Percentiles rank a stretch among this genome's conserved stretches.
phyloP scores from a whole-genome alignment of 1,140 invertebrate species.

The Cyrtorhinus lividipennis region DNA sequence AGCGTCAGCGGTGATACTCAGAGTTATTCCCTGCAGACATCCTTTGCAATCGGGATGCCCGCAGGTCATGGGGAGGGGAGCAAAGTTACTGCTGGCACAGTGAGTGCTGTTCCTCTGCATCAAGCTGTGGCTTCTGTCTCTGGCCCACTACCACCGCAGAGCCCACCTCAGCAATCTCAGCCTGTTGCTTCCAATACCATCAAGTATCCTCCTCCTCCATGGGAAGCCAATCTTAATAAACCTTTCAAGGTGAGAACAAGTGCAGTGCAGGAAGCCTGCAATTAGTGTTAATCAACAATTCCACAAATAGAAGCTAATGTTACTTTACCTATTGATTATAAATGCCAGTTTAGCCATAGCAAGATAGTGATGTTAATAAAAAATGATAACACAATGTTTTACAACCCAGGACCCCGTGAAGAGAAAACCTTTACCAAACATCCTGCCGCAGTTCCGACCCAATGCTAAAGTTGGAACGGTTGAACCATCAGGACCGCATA shows the following conservation, averaged over 20 bases:
- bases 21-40: conserved; percentile 27
- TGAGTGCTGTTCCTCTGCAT: background rate
- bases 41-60: conserved; percentile 26
- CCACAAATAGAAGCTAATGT: conserved; percentile 12
- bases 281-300: too few relatives aligned
- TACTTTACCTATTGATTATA: too few relatives aligned
- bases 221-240: conserved; percentile 23
- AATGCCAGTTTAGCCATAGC: too few relatives aligned
- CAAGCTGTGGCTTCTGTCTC: background rate
- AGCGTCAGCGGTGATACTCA: conserved; percentile 24
- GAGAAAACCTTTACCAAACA: conserved; percentile 39
- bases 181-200: conserved; percentile 12
- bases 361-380: too few relatives aligned
- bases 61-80: conserved; percentile 12
- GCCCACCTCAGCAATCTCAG: background rate
- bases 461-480: conserved; percentile 43
- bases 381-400: too few relatives aligned
- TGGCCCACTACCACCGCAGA: background rate
- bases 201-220: conserved; percentile 24
- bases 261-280: too few relatives aligned
- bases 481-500: conserved; percentile 28
- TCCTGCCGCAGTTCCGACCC: conserved; percentile 52
- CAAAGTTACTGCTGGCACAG: conserved; percentile 13
- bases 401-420: conserved; percentile 12
- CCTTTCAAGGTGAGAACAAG: background rate